Percentiles rank a stretch among this genome's conserved stretches.
Conservation (phyloP, 1,140 invertebrate genomes). For the Hylaeus volcanicus region DNA sequence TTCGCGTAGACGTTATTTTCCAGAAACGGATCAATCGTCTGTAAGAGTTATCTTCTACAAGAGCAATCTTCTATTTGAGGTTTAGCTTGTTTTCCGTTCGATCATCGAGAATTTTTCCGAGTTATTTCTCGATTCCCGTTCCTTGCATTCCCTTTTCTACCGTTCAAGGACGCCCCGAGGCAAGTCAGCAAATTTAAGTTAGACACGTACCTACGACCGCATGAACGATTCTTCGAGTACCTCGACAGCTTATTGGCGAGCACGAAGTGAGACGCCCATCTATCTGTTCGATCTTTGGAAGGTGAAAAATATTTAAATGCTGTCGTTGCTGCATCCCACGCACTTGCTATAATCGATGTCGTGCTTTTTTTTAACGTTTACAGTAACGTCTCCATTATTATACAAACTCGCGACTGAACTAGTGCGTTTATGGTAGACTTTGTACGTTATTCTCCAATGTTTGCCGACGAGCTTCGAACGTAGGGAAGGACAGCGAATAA, state of each 20-base stretch:
- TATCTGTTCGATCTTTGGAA: constrained; percentile 76
- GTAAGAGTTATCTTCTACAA: too few species aligned
- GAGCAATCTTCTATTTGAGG: too few species aligned
- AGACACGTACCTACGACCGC: constrained; percentile 57
- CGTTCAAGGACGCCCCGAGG: constrained; percentile 34
- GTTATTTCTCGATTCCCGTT: too few species aligned
- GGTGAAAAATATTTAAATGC: constrained; percentile 79
- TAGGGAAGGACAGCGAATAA: too few species aligned
- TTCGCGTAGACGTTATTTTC: too few species aligned
- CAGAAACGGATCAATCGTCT: too few species aligned
- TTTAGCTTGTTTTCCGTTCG: neutral
- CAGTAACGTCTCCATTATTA: too few species aligned
- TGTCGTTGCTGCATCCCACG: constrained; percentile 35
- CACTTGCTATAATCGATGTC: constrained; percentile 11
- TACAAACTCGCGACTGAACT: too few species aligned
- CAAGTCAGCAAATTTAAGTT: constrained; percentile 56
- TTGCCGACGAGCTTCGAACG: too few species aligned
- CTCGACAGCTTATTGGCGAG: constrained; percentile 74
- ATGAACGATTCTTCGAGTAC: constrained; percentile 55
- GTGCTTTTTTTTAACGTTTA: neutral
- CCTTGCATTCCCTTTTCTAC: constrained; percentile 9
- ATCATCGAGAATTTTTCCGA: neutral
- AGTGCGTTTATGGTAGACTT: too few species aligned
- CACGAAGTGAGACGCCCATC: constrained; percentile 74
- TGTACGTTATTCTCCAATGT: too few species aligned